Conservation (phyloP, 64 coral and sea anemone species). For the Astreopora myriophthalma region DNA sequence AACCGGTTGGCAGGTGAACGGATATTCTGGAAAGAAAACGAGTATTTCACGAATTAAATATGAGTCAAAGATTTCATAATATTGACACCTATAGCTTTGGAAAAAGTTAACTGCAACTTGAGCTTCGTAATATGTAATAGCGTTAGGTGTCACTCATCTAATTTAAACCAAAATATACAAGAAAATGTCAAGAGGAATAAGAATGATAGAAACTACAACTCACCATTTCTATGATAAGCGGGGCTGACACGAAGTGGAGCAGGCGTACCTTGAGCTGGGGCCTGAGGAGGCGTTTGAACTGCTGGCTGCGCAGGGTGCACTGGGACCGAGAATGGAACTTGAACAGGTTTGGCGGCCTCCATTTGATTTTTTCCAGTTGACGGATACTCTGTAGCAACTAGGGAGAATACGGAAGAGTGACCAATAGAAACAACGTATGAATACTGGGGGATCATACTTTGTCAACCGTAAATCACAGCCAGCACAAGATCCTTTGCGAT, state of each 20-base stretch:
- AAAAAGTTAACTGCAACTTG: neutral
- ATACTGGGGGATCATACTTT: too few species aligned
- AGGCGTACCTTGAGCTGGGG: neutral
- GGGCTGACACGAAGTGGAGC: neutral
- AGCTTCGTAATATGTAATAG: neutral
- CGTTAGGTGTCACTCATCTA: too few species aligned
- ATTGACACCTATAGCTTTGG: too few species aligned
- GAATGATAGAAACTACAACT: neutral
- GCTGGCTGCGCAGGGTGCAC: neutral
- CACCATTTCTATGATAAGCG: neutral
- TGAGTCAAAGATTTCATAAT: too few species aligned
- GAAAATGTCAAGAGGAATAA: neutral
- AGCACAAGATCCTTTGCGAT: neutral
- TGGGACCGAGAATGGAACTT: constrained; percentile 1
- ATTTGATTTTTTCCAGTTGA: neutral
- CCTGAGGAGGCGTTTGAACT: neutral
- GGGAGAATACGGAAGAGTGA: neutral
- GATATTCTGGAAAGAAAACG: constrained; percentile 50
- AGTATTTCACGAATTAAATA: neutral
- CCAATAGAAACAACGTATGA: neutral
- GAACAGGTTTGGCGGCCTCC: neutral
- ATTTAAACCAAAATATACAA: neutral
- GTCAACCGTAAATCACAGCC: neutral
- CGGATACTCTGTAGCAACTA: constrained; percentile 18
- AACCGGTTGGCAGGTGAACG: constrained; percentile 84